Conservation (phyloP, 2,888 invertebrate species). For the Matsumyia berberina region DNA sequence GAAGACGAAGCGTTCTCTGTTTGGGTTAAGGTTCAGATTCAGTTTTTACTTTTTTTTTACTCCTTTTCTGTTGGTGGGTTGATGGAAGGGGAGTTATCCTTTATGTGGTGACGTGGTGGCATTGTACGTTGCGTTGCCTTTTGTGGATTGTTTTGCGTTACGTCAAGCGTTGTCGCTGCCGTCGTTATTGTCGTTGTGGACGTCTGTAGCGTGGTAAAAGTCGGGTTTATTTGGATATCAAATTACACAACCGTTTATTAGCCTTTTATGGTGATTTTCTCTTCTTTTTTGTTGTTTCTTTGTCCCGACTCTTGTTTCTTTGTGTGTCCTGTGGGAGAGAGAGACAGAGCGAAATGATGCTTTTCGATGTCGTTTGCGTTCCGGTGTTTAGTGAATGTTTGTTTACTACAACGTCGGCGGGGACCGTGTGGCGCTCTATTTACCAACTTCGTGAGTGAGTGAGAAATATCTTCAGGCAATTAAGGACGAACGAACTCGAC, state of each 20-base stretch:
- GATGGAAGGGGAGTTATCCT: constrained; percentile 48
- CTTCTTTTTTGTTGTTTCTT: constrained; percentile 5
- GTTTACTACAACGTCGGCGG: constrained; percentile 24
- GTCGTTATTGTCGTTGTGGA: constrained; percentile 14
- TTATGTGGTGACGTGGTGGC: constrained; percentile 54
- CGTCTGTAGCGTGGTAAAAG: constrained; percentile 64
- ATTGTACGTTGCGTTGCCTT: constrained; percentile 60
- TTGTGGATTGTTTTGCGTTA: constrained; percentile 59
- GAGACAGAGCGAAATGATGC: constrained; percentile 1
- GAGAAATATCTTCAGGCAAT: constrained; percentile 63
- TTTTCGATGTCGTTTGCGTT: constrained; percentile 26
- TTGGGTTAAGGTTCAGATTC: constrained; percentile 47
- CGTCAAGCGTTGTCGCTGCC: constrained; percentile 37
- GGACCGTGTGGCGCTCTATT: constrained; percentile 44
- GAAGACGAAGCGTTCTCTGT: constrained; percentile 40
- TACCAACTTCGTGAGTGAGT: constrained; percentile 29
- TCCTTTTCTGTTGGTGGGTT: constrained; percentile 6
- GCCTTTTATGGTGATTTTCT: constrained; percentile 69
- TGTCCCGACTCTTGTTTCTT: neutral
- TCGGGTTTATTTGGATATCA: constrained; percentile 75
- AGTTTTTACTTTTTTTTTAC: constrained; percentile 23
- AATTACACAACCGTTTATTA: constrained; percentile 76
- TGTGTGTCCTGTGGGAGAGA: constrained; percentile 7
- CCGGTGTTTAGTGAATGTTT: constrained; percentile 27
- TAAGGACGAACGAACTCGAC: constrained; percentile 23